Base-by-base conservation (phyloP, 2,888 invertebrate genomes). In the Tipula helvola region DNA sequence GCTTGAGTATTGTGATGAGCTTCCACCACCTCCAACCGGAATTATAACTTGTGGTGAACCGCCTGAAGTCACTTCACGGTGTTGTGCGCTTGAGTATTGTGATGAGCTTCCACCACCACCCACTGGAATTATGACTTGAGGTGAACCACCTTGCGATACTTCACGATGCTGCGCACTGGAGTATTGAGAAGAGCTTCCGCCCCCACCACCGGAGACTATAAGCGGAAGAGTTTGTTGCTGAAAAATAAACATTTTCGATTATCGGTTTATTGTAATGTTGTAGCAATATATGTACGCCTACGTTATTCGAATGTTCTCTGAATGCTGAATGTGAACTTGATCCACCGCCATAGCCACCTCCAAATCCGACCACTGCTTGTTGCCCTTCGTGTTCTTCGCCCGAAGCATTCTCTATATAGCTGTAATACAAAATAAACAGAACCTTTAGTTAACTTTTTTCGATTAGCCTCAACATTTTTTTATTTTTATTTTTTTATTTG, bases 21-120 rank as follows among this genome's bases (percentile, higher is more conserved):
- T 85, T 85, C 41, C 85, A 39, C 36, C 39, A 84, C 84, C 84
- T 0, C 36, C 36, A 0, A 39, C 84, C 0, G 16, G 2, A 39
- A 41, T 84, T 12, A 39, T 41, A 5, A 84, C 39, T 7, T 13
- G 39, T 13, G 39, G 39, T 0, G 84, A 39, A 84, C 84, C 84
- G 36, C 88, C 89, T 87, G 90, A 89, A n/a, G 89, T 90, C 87
- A 90, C 90, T 87, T 89, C 88, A 86, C 90, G 90, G 86, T 89
- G 90, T n/a, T 89, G 88, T 85, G 89, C 90, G 8, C 84, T 84
- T n/a, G 84, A n/a, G 39, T 28, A 71, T 71, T 71, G 71, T 1
- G 41, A 42, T 16, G 41, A 85, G 13, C 44, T 85, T 85, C 41
- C 85, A 84, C 36, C 39, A 39, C 84, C 71, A n/a, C 36, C 36